Evolutionary conservation across 1,140 invertebrate species (phyloP), one percentile per base, ranked within the genome.

Genomic region (Stratiolaelaps scimitus): DNA sequence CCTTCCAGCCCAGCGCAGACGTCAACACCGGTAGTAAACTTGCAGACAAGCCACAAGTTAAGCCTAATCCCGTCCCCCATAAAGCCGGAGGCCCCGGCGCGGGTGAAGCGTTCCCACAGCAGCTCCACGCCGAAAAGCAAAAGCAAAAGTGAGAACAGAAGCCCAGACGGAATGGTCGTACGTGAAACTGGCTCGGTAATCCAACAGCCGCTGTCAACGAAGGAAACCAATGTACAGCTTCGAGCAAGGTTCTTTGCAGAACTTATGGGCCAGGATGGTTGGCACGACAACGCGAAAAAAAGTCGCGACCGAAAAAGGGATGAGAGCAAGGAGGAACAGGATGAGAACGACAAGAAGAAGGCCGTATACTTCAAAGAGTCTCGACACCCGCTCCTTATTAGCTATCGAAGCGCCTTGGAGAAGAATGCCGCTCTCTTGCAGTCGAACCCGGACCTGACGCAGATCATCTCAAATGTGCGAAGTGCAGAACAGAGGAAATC

Each of bases 361-460:
- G 26, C 26, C 15, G 53, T 60, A 6, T 34, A 60, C 13, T 26
- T 60, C 6, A 23, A 60, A 60, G 53, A 26, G 26, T 23, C 34
- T 26, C 26, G 34, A 17, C 53, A 60, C 26, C 53, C 53, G 15
- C 53, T 60, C 23, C 23, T 60, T 2, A 60, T 60, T 23, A 60
- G 53, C 53, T 60, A 60, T 34, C 17, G 53, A 34, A 60, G 53
- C 53, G 53, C 53, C 17, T 29, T 60, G 26, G 26, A 60, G 23
- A 60, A 60, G 23, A 60, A 60, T 34, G 34, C 53, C 6, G 53
- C 53, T 15, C 17, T 60, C 53, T 34, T 60, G 26, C 53, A 60
- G 26, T 60, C 53, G 53, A 60, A 60, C 53, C 53, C 53, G 26
- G 53, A 60, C 34, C 53, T 60, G 4, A 19, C 53, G 53, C 53